Evolutionary conservation across 2,113 vertebrate species (phyloP).

Genomic region (Cyanoliseus patagonus): DNA sequence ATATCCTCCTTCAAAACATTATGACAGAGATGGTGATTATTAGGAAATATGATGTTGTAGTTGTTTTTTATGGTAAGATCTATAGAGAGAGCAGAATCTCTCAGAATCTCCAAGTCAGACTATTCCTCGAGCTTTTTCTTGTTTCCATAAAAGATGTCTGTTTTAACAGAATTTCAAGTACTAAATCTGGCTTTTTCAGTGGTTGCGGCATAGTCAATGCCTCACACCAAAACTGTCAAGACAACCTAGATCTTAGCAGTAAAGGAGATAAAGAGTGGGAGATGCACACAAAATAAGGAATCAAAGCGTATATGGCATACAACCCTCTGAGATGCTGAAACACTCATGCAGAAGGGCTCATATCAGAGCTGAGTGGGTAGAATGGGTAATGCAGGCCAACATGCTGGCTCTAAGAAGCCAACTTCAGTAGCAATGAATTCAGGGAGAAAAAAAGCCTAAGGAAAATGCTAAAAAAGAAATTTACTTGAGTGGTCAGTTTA

Average conservation of each 20-base stretch:
- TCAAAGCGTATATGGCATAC: background rate
- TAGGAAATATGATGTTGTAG: background rate
- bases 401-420: background rate
- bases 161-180: background rate
- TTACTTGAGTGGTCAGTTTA: background rate
- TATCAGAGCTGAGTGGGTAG: background rate
- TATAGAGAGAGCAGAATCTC: background rate
- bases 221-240: background rate
- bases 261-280: background rate
- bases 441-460: fast-evolving
- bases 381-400: background rate
- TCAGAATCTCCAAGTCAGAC: background rate
- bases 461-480: background rate
- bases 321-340: background rate
- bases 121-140: background rate
- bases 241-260: background rate
- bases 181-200: background rate
- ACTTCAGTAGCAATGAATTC: background rate
- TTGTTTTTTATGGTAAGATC: background rate
- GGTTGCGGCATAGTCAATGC: background rate
- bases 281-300: background rate
- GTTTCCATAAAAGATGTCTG: background rate
- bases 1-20: background rate
- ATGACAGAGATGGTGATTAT: background rate
- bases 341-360: background rate